Conservation (phyloP, 2,113 vertebrate genomes). For the Sclerurus mexicanus region DNA sequence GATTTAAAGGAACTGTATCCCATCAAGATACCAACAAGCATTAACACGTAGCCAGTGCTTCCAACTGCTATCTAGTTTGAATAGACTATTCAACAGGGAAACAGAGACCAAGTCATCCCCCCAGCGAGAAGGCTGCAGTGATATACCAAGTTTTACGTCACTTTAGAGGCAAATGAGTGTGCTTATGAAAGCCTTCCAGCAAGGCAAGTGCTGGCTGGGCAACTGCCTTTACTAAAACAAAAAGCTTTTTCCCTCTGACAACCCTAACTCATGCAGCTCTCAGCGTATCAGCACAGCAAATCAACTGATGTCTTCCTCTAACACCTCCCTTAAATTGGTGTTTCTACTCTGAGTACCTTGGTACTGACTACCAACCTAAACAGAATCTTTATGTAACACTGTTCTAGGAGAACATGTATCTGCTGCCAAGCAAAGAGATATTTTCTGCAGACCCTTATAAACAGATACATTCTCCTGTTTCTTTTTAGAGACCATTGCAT, state of each 20-base stretch:
- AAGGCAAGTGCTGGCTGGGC: background rate
- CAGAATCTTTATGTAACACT: conserved; percentile 19
- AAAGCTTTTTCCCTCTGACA: background rate
- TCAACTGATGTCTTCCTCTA: background rate
- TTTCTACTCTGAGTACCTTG: background rate
- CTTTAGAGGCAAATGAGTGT: background rate
- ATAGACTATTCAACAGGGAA: background rate
- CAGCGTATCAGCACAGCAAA: background rate
- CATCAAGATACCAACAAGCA: background rate
- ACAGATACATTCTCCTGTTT: conserved; percentile 58
- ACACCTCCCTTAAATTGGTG: background rate
- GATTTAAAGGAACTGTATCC: background rate
- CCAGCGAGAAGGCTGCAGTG: background rate
- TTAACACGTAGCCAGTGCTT: background rate
- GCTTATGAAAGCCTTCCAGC: background rate
- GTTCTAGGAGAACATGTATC: background rate
- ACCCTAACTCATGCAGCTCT: background rate
- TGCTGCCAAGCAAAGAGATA: conserved; percentile 39
- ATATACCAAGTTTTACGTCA: accelerated
- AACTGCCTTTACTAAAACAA: background rate
- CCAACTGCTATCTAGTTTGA: background rate
- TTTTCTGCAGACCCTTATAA: conserved; percentile 55
- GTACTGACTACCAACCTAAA: background rate
- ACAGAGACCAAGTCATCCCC: background rate
- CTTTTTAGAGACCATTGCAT: conserved; percentile 56